phyloP scores from a whole-genome alignment of 2,888 invertebrate species.

The Timema podura region DNA sequence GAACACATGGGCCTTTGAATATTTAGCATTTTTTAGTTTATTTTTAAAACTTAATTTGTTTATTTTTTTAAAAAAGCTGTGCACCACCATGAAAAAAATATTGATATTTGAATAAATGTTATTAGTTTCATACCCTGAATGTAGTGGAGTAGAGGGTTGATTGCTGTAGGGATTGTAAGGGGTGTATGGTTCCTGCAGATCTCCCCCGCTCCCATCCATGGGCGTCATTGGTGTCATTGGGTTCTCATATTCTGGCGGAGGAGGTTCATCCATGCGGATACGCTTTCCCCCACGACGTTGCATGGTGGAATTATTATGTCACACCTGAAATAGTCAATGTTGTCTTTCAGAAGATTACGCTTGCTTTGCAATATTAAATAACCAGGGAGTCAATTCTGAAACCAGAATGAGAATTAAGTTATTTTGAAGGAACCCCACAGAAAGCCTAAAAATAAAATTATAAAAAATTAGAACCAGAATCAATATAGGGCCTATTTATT shows the following conservation, averaged over 20 bases:
- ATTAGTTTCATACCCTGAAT: conserved; percentile 26
- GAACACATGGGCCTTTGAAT: background rate
- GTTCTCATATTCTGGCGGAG: conserved; percentile 76
- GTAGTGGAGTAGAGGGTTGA: conserved; percentile 41
- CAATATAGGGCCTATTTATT: too few species aligned
- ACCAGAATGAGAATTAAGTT: too few species aligned
- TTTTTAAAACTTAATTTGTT: background rate
- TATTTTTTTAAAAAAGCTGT: too few species aligned
- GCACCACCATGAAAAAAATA: background rate
- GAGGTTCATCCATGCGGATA: conserved; percentile 86
- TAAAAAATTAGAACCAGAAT: too few species aligned
- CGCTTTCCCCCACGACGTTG: conserved; percentile 83
- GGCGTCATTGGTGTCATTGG: conserved; percentile 51
- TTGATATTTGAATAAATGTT: background rate
- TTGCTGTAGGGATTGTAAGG: conserved; percentile 46
- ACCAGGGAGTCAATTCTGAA: too few species aligned
- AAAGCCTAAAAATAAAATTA: too few species aligned
- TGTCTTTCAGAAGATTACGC: background rate
- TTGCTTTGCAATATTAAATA: too few species aligned
- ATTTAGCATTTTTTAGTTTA: background rate
- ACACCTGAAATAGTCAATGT: background rate
- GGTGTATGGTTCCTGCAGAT: conserved; percentile 45
- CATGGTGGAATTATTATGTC: conserved; percentile 47
- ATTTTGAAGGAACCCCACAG: too few species aligned
- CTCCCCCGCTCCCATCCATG: conserved; percentile 53